Percentiles rank a stretch among this genome's conserved stretches.
Evolutionary conservation across 2,888 invertebrate species (phyloP).

Genomic region (Ormia ochracea): DNA sequence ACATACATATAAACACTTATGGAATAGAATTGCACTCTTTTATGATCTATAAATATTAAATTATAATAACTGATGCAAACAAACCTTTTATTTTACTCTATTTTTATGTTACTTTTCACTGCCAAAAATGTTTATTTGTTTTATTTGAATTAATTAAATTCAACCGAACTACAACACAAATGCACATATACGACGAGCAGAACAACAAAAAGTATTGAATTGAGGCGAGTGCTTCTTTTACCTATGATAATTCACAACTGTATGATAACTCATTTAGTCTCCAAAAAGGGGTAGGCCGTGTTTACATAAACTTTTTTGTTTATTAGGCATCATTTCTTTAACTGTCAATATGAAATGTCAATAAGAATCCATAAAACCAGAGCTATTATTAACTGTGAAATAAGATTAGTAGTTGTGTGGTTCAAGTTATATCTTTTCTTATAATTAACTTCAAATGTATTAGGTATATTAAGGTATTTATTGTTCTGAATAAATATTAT

Average conservation of each 20-base stretch:
- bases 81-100: slow-evolving; percentile 54
- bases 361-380: neutral
- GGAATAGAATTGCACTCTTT: neutral
- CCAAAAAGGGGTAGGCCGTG: slow-evolving; percentile 16
- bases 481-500: slow-evolving; percentile 2
- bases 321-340: no score
- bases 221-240: slow-evolving; percentile 49
- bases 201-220: slow-evolving; percentile 62
- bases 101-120: neutral
- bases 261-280: slow-evolving; percentile 19
- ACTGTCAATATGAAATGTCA: slow-evolving; percentile 10
- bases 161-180: slow-evolving; percentile 49
- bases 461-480: slow-evolving; percentile 46
- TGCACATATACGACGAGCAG: slow-evolving; percentile 53
- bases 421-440: slow-evolving; percentile 31
- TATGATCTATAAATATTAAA: neutral
- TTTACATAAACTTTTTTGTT: no score
- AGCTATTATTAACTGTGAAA: slow-evolving; percentile 20
- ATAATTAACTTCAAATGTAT: slow-evolving; percentile 6
- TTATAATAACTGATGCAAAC: slow-evolving; percentile 17
- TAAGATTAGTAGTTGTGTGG: slow-evolving; percentile 37
- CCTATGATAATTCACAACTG: neutral
- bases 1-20: neutral
- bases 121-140: slow-evolving; percentile 19
- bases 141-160: slow-evolving; percentile 56